Evolutionary conservation across 1,140 invertebrate genomes (phyloP).

Genomic region (Papilio polytes): DNA sequence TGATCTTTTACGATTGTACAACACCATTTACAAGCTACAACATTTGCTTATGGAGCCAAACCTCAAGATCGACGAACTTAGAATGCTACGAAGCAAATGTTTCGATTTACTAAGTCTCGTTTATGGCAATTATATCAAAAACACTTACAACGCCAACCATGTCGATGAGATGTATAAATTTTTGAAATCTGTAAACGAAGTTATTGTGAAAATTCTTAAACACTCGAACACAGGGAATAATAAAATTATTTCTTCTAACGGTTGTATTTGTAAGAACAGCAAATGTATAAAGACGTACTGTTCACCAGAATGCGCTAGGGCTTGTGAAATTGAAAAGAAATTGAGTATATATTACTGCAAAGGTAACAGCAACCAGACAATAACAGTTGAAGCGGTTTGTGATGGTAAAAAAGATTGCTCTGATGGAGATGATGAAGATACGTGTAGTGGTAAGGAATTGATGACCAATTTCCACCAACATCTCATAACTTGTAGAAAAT

Average conservation of each 20-base stretch:
- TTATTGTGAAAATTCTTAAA: slow-evolving; percentile 61
- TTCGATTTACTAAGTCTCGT: slow-evolving; percentile 51
- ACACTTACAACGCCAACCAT: slow-evolving; percentile 43
- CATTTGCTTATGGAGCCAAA: slow-evolving; percentile 46
- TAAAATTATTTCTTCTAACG: slow-evolving; percentile 49
- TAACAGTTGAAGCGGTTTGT: slow-evolving; percentile 59
- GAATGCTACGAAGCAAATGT: slow-evolving; percentile 50
- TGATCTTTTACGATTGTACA: slow-evolving; percentile 28
- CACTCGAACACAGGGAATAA: slow-evolving; percentile 62
- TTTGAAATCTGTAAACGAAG: slow-evolving; percentile 57
- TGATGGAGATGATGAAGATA: slow-evolving; percentile 62
- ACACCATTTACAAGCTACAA: slow-evolving; percentile 47
- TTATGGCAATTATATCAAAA: slow-evolving; percentile 49
- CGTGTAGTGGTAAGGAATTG: slow-evolving; percentile 57
- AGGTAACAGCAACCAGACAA: slow-evolving; percentile 41
- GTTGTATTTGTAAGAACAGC: slow-evolving; percentile 60
- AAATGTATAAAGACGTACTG: slow-evolving; percentile 56
- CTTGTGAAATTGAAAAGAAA: slow-evolving; percentile 57
- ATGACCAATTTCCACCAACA: background rate
- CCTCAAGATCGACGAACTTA: slow-evolving; percentile 45
- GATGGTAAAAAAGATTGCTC: slow-evolving; percentile 62
- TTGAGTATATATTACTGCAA: slow-evolving; percentile 62
- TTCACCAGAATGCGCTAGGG: slow-evolving; percentile 55
- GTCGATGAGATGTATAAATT: slow-evolving; percentile 56
- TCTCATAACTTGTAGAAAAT: background rate